Percentiles rank a stretch among this genome's conserved stretches.
Conservation (phyloP, 2,888 invertebrate genomes). For the Pycnomerus fuliginosus region DNA sequence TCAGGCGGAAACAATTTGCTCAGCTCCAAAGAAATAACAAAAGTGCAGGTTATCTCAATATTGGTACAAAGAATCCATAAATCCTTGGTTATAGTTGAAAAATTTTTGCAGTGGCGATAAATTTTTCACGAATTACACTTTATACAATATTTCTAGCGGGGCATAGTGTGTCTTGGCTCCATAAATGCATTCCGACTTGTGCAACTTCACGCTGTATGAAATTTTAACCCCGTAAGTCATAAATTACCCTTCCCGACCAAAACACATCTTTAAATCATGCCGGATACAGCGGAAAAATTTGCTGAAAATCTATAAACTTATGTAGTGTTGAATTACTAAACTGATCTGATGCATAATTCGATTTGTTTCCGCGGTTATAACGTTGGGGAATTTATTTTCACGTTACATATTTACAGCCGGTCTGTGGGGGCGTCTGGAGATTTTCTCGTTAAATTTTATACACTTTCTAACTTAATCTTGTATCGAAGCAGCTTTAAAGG, state of each 20-base stretch:
- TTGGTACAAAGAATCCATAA: too few relatives aligned
- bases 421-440: constrained; percentile 29
- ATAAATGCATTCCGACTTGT: constrained; percentile 5
- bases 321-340: not conserved
- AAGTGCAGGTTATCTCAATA: too few relatives aligned
- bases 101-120: too few relatives aligned
- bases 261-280: constrained; percentile 15
- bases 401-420: constrained; percentile 13
- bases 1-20: too few relatives aligned
- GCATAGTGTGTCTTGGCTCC: too few relatives aligned
- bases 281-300: constrained; percentile 4
- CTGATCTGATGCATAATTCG: constrained; percentile 1
- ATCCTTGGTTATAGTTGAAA: too few relatives aligned
- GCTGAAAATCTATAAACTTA: constrained; percentile 4
- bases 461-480: constrained; percentile 32
- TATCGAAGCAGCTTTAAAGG: constrained; percentile 15
- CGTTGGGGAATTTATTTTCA: constrained; percentile 5
- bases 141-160: too few relatives aligned
- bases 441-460: constrained; percentile 36
- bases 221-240: constrained; percentile 4
- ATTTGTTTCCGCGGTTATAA: constrained; percentile 4
- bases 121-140: too few relatives aligned
- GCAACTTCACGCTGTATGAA: constrained; percentile 2
- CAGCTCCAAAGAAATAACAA: too few relatives aligned
- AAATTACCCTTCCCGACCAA: constrained; percentile 5